A percentile compares a stretch with the other conserved stretches of the same genome.
Conservation (phyloP, 1,140 invertebrate species). For the Pseudomyrmex flavicornis region DNA sequence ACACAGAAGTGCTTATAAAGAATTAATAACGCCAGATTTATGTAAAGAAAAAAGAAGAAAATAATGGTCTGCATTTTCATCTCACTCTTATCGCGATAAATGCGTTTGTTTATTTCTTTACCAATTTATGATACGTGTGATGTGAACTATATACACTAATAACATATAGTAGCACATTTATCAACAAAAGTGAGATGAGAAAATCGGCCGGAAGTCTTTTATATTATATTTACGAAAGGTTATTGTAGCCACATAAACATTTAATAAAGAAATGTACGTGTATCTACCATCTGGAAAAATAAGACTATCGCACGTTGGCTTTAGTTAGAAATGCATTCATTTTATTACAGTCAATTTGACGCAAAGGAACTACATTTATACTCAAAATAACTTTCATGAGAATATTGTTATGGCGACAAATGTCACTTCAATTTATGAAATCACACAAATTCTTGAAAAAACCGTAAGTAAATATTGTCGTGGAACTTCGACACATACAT, state of each 20-base stretch:
- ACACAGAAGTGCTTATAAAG: conserved; percentile 60
- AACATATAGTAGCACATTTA: no score
- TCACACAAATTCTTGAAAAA: conserved; percentile 66
- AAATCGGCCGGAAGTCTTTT: conserved; percentile 1
- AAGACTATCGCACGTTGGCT: conserved; percentile 57
- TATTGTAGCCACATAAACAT: conserved; percentile 9
- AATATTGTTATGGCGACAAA: conserved; percentile 8
- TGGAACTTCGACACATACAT: neutral
- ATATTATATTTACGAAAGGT: conserved; percentile 37
- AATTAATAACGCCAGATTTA: conserved; percentile 72
- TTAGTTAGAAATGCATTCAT: conserved; percentile 21
- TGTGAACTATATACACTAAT: no score
- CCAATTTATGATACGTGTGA: no score
- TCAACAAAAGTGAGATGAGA: no score
- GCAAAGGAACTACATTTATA: conserved; percentile 11
- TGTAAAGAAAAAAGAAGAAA: conserved; percentile 71
- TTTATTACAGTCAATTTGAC: conserved; percentile 22
- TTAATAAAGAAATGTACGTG: conserved; percentile 46
- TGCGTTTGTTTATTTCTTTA: no score
- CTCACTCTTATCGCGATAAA: no score
- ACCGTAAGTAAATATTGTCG: conserved; percentile 62
- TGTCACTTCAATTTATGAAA: neutral
- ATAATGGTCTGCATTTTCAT: conserved; percentile 37
- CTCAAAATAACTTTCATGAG: conserved; percentile 25
- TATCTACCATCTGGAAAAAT: conserved; percentile 42